Conservation (phyloP, 2,888 invertebrate genomes). For the Elmis aenea region DNA sequence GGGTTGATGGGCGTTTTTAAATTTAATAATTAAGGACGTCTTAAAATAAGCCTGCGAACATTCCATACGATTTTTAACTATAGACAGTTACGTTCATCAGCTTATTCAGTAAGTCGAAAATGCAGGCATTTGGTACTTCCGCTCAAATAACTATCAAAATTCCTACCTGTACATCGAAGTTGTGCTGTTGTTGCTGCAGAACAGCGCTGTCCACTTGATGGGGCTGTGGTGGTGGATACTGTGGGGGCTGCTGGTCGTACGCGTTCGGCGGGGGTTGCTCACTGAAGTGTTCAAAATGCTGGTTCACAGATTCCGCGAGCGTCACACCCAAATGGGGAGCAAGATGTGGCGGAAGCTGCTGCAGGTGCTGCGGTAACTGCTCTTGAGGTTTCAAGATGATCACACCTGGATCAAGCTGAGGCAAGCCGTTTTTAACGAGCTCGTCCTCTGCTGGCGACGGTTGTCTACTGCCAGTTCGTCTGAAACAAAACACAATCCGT, state of each 20-base stretch:
- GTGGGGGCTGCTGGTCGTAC: constrained; percentile 29
- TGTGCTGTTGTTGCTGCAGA: constrained; percentile 58
- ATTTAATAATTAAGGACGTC: no score
- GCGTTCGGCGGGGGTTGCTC: constrained; percentile 29
- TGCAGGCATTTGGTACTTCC: no score
- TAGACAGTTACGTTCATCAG: no score
- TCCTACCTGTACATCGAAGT: constrained; percentile 76
- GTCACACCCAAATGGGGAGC: constrained; percentile 48
- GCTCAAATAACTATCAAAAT: no score
- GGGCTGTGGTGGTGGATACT: constrained; percentile 40
- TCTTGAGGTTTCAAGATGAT: constrained; percentile 53
- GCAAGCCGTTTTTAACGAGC: constrained; percentile 52
- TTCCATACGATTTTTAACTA: no score
- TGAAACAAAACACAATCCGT: no score
- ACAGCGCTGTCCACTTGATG: constrained; percentile 46
- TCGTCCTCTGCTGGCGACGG: constrained; percentile 89
- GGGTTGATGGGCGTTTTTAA: no score
- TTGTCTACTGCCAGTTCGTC: constrained; percentile 86
- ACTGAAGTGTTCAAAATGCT: constrained; percentile 45
- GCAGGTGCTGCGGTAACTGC: constrained; percentile 47
- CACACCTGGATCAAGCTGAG: constrained; percentile 47
- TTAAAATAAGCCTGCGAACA: no score
- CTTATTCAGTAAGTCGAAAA: no score
- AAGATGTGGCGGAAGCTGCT: constrained; percentile 46
- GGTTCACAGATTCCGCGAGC: constrained; percentile 45